These are phyloP conservation scores for Mustelus asterias DNA, from an alignment of 2,113 vertebrate genomes.

Conservation along the genomic window DNA sequence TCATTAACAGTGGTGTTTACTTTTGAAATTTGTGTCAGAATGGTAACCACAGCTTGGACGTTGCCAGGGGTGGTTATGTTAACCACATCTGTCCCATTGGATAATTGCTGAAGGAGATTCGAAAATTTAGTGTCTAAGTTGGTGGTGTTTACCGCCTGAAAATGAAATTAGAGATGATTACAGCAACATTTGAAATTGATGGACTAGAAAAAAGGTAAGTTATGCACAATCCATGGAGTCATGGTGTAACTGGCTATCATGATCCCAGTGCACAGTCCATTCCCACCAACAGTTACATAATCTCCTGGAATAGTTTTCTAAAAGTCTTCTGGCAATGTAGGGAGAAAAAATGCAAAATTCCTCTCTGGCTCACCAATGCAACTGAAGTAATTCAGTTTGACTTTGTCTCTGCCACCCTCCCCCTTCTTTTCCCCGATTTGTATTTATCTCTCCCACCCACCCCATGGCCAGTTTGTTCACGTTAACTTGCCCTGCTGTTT, in stretches of 20 bases:
- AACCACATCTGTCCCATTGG: background rate
- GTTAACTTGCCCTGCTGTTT: too few relatives aligned
- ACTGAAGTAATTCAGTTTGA: background rate
- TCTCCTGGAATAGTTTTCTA: background rate
- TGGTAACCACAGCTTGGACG: background rate
- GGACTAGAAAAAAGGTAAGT: background rate
- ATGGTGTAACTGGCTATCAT: background rate
- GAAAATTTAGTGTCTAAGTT: background rate
- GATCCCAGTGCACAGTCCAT: background rate
- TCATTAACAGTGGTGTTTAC: background rate
- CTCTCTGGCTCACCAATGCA: background rate
- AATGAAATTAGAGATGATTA: background rate
- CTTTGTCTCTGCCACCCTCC: too few relatives aligned
- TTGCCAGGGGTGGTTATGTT: background rate
- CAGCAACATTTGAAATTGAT: background rate
- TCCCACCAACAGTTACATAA: background rate
- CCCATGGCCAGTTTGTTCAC: background rate
- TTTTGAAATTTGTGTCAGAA: background rate
- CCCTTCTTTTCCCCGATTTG: too few relatives aligned
- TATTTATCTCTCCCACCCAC: too few relatives aligned
- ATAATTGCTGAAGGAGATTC: background rate
- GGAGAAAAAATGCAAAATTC: background rate
- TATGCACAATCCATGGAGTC: background rate
- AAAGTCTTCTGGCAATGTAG: background rate
- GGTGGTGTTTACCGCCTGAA: background rate